Evolutionary conservation across 1,140 invertebrate species (phyloP), one percentile per base, ranked within the genome.

Genomic region (Neodiprion virginianus): DNA sequence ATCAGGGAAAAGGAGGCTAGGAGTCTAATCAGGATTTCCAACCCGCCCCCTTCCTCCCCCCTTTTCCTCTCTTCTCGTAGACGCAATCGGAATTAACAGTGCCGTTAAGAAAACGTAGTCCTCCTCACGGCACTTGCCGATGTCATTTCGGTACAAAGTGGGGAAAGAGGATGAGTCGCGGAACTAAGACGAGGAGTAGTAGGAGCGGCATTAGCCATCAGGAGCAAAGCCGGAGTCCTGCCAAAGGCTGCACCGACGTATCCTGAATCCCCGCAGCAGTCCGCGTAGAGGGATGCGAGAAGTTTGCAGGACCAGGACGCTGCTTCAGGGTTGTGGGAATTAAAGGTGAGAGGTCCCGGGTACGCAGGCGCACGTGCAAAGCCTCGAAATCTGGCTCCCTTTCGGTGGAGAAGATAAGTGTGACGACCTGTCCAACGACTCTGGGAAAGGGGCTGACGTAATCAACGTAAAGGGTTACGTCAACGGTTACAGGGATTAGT

Each of bases 391-490:
- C 28, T 76, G 48, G 66, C 71, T 53, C 67, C 67, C 77, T 69
- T 73, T 40, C 78, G 75, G 78, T 74, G 75, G 21, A 79, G 79
- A 79, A 88, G 86, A 88, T 88, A 88, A 88, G 85, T 88, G 85
- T 86, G 85, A 87, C 86, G 86, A 86, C 85, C 86, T 86, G 85
- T 87, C 85, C 86, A 87, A 87, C 85, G 86, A 85, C 82, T 77
- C 75, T 74, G 72, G 72, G 79, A 53, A 75, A 86, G 86, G 84
- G 84, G 85, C 86, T 87, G 82, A 85, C 84, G 84, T 83, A 86
- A 88, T 88, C 85, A 87, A 86, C 86, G 85, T 86, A 86, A 88
- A 88, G 87, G 85, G 85, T 86, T 86, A 87, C 84, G 82, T 72
- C 86, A 81, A 83, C 84, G 82, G 82, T 88, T 83, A 86, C 85